These are phyloP conservation scores for Cinclus mexicanus DNA, from an alignment of 2,113 vertebrate species.

Conservation along the genomic window DNA sequence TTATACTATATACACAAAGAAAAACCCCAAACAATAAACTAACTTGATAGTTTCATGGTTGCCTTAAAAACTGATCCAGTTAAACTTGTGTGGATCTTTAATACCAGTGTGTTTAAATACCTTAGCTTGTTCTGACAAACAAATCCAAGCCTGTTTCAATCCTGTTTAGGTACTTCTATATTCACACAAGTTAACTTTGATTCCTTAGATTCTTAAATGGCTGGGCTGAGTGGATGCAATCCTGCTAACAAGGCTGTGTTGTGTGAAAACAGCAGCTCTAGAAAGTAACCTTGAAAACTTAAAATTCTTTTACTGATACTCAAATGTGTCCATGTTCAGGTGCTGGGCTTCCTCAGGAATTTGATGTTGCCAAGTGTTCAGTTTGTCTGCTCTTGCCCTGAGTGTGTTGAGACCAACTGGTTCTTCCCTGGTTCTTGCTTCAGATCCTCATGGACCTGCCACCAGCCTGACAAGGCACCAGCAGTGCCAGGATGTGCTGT, in stretches of 20 bases:
- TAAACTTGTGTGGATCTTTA: background rate
- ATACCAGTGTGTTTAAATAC: background rate
- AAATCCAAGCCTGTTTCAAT: background rate
- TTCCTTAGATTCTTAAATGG: background rate
- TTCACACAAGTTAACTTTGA: background rate
- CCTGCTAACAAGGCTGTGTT: background rate
- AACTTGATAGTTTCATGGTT: background rate
- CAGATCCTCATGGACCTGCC: rapidly evolving
- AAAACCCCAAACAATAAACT: background rate
- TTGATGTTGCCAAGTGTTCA: background rate
- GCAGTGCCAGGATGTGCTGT: background rate
- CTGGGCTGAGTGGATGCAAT: background rate
- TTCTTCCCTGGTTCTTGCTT: background rate
- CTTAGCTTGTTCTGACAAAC: background rate
- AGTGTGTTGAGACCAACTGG: background rate
- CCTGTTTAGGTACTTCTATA: background rate
- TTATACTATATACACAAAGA: background rate
- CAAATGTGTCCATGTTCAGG: rapidly evolving
- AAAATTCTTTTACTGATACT: background rate
- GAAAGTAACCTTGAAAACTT: background rate
- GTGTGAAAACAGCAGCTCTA: background rate
- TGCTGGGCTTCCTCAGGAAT: background rate
- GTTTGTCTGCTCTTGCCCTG: background rate
- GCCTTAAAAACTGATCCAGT: background rate
- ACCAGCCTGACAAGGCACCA: rapidly evolving